phyloP scores from a whole-genome alignment of 2,888 invertebrate species.

The Cryptus armator region DNA sequence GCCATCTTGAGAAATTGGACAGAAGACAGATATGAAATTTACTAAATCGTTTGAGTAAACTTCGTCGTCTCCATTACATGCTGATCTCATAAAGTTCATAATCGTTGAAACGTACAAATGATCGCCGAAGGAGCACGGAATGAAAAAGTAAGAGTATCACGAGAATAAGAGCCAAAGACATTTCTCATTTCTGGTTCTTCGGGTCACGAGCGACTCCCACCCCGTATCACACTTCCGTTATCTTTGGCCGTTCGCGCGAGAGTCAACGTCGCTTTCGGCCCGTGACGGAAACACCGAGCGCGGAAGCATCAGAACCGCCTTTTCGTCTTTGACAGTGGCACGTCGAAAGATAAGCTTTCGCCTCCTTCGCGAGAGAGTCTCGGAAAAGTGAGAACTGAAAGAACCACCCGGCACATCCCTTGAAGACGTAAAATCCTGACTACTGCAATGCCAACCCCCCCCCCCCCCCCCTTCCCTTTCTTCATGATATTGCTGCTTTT shows the following conservation, averaged over 20 bases:
- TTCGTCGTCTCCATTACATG: background rate
- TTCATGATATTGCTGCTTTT: conserved; percentile 16
- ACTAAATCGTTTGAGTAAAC: background rate
- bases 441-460: conserved; percentile 46
- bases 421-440: conserved; percentile 68
- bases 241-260: conserved; percentile 74
- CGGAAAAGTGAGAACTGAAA: conserved; percentile 64
- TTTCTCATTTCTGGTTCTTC: conserved; percentile 84
- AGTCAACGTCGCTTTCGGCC: conserved; percentile 36
- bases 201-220: conserved; percentile 72
- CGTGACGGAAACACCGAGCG: conserved; percentile 74
- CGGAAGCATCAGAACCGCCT: conserved; percentile 80
- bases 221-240: conserved; percentile 82
- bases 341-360: conserved; percentile 83
- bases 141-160: conserved; percentile 11
- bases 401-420: conserved; percentile 71
- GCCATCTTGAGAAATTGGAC: background rate
- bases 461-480: conserved; percentile 36
- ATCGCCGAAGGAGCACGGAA: background rate
- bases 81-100: background rate
- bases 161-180: conserved; percentile 78
- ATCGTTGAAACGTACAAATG: background rate
- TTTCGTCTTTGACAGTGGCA: conserved; percentile 83
- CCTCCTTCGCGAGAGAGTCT: conserved; percentile 39
- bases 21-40: background rate